A percentile compares a stretch with the other conserved stretches of the same genome.
Conservation (phyloP, 2,797 vertebrate species). For the Parotocinclus haroldoi region DNA sequence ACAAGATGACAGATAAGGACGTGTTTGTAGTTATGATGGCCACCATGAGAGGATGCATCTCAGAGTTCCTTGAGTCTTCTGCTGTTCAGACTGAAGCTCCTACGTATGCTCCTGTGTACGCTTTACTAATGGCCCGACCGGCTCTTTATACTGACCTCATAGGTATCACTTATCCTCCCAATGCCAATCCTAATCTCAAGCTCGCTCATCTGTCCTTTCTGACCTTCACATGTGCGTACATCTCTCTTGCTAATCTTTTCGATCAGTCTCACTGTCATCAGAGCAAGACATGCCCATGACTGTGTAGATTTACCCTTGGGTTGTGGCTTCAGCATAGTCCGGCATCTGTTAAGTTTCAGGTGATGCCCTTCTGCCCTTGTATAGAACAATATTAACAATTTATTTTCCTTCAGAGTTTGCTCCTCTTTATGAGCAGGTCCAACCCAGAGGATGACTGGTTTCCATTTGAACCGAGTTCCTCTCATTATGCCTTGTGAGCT, state of each 20-base stretch:
- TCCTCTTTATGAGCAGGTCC: too few species aligned
- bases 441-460: too few species aligned
- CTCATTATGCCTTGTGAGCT: too few species aligned
- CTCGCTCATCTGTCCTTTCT: conserved; percentile 10
- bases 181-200: conserved; percentile 20
- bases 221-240: conserved; percentile 1
- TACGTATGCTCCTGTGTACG: background rate
- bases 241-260: conserved; percentile 10
- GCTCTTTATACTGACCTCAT: background rate
- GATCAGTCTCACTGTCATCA: background rate
- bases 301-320: too few species aligned
- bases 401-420: too few species aligned
- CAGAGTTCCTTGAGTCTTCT: too few species aligned
- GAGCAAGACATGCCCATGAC: background rate
- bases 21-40: conserved; percentile 51
- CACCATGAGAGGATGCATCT: conserved; percentile 51
- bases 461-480: too few species aligned
- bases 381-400: too few species aligned
- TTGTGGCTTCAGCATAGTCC: too few species aligned
- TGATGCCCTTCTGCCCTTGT: too few species aligned
- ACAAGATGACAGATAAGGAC: conserved; percentile 46
- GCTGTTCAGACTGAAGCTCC: background rate
- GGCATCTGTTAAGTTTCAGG: too few species aligned
- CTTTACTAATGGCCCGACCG: conserved; percentile 12
- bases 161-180: conserved; percentile 18